Percentiles rank a stretch among this genome's conserved stretches.
These are phyloP conservation scores for Ooceraea biroi DNA, from an alignment of 1,140 invertebrate genomes.

Conservation along the genomic window DNA sequence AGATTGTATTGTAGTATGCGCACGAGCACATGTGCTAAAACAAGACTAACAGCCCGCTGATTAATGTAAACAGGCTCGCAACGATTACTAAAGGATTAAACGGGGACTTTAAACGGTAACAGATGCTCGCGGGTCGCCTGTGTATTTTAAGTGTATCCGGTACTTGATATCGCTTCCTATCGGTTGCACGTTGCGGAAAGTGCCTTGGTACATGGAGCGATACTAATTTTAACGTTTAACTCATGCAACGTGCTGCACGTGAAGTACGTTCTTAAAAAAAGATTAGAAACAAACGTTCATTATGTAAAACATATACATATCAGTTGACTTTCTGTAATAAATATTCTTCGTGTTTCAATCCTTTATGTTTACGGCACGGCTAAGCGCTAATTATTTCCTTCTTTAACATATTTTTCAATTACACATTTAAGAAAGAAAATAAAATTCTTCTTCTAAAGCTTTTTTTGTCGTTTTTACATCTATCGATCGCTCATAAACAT, in stretches of 20 bases:
- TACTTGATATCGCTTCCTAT: conserved; percentile 42
- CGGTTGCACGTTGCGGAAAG: conserved; percentile 33
- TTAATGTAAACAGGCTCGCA: conserved; percentile 27
- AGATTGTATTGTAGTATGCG: background rate
- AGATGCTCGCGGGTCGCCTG: conserved; percentile 21
- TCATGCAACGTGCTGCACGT: background rate
- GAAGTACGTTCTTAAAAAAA: background rate
- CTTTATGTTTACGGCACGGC: too few relatives aligned
- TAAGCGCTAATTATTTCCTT: too few relatives aligned
- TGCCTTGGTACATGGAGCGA: conserved; percentile 23
- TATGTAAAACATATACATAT: background rate
- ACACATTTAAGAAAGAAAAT: too few relatives aligned
- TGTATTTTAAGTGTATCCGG: conserved; percentile 45
- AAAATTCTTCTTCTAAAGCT: background rate
- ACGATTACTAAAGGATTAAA: conserved; percentile 2
- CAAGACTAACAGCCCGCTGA: background rate
- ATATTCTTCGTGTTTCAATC: too few relatives aligned
- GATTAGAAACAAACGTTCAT: background rate
- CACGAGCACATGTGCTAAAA: background rate
- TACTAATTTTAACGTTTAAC: conserved; percentile 50
- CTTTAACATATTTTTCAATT: too few relatives aligned
- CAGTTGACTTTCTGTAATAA: too few relatives aligned
- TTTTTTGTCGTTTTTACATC: background rate
- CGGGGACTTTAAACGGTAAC: conserved; percentile 25
- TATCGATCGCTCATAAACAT: background rate